A percentile compares a stretch with the other conserved stretches of the same genome.
phyloP scores from a whole-genome alignment of 2,888 invertebrate genomes.

The Mesoligia furuncula region DNA sequence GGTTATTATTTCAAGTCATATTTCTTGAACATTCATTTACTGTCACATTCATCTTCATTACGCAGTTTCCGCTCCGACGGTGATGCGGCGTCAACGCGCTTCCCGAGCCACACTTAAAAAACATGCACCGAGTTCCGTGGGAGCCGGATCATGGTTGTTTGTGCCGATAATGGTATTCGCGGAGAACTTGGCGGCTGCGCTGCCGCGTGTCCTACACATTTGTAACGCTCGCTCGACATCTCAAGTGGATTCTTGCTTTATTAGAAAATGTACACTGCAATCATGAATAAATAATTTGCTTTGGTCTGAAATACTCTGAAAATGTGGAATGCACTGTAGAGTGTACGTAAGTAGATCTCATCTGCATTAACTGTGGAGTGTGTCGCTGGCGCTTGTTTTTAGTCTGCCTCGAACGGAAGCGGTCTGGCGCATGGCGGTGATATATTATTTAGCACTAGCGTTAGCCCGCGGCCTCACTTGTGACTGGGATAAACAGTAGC shows the following conservation, averaged over 20 bases:
- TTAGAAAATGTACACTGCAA: slow-evolving; percentile 44
- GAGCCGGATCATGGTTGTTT: slow-evolving; percentile 59
- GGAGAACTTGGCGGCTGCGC: slow-evolving; percentile 34
- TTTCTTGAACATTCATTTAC: slow-evolving; percentile 54
- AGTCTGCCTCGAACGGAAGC: slow-evolving; percentile 42
- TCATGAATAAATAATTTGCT: slow-evolving; percentile 45
- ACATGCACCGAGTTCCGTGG: slow-evolving; percentile 66
- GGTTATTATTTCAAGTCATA: slow-evolving; percentile 45
- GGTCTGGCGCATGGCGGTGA: slow-evolving; percentile 48
- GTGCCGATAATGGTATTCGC: slow-evolving; percentile 58
- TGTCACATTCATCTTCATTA: slow-evolving; percentile 63
- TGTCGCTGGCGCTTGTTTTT: slow-evolving; percentile 46
- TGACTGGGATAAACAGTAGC: slow-evolving; percentile 25
- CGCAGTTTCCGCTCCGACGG: slow-evolving; percentile 58
- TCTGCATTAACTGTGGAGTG: slow-evolving; percentile 42
- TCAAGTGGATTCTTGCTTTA: slow-evolving; percentile 33
- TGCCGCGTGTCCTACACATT: slow-evolving; percentile 28
- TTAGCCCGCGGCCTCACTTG: slow-evolving; percentile 8
- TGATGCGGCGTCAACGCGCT: slow-evolving; percentile 54
- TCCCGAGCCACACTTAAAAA: slow-evolving; percentile 60
- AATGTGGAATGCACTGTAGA: slow-evolving; percentile 37
- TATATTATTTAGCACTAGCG: slow-evolving; percentile 47
- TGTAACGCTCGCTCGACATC: slow-evolving; percentile 31
- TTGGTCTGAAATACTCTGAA: slow-evolving; percentile 38
- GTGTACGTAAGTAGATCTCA: slow-evolving; percentile 39